Base-by-base conservation (phyloP, 1,140 invertebrate genomes). In the Galendromus occidentalis region DNA sequence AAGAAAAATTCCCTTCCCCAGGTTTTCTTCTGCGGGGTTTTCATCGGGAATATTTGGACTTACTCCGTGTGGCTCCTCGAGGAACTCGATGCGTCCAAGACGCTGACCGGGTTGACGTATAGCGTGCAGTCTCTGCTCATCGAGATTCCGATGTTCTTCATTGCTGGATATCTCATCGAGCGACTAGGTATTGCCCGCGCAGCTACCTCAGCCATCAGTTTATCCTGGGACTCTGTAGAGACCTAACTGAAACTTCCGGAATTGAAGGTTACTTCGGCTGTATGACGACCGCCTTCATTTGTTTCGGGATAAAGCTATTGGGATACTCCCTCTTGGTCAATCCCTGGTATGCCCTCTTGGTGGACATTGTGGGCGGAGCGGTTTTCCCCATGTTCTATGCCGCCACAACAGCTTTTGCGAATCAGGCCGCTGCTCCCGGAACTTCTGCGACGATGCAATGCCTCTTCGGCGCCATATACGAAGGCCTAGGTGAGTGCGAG, bases 121-220 rank as follows among this genome's bases (percentile, higher is more conserved):
- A 83, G 83, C 4, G 81, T 91, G 55, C 86, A 91, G 73, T 87
- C 85, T 69, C 85, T 92, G 69, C 76, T 83, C 25, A 90, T 91
- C n/a, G 88, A 93, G 76, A 75, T 91, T 66, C 88, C 88, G 0
- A 88, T 91, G 70, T 87, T 92, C 76, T 90, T 91, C 73, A 72
- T 88, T 14, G 88, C 88, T 67, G 86, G 86, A 25, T 79, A 75
- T 72, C 83, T 94, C 44, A 76, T 94, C 0, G 84, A 84, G 69
- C 86, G 84, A 73, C 75, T 94, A 1, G 90, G 33, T 39, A 9
- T 6, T 6, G 33, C 33, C 9, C 33, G 9, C 4, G 90, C 0
- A 87, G 91, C 71, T 75, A 86, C 0, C 33, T 39, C 9, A 9
- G 9, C 33, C 33, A 39, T 39, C 33, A 39, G 4, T 39, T 9